Evolutionary conservation across 2,888 invertebrate species (phyloP), one percentile per base, ranked within the genome.

Genomic region (Pterostichus niger): DNA sequence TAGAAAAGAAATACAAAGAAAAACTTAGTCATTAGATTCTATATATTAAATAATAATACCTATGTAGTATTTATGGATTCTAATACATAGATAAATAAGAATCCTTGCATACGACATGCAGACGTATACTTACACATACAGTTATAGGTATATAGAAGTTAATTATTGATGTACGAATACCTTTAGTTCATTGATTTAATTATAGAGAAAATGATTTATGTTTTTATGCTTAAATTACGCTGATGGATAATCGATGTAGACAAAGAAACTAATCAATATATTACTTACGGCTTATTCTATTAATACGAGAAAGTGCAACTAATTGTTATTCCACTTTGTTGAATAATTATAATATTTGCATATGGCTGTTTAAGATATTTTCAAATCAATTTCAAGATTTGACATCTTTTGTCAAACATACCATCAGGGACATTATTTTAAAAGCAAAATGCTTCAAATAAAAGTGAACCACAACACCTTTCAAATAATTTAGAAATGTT

Each of bases 161-260:
- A 44, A 7, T 49, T 49, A n/a, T n/a, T 49, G 49, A 49, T 13
- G 49, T 49, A 49, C 49, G 49, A n/a, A 10, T n/a, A 49, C 10
- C 49, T 49, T 49, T 10, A 49, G n/a, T 49, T 11, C 49, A 49
- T 49, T 49, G 49, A 9, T 49, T 49, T 49, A 49, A 49, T 49
- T 49, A 49, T n/a, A 49, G 49, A 49, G 49, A 49, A 49, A n/a
- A n/a, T 49, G 49, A 49, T 49, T 49, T 49, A 49, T 49, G 10
- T n/a, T 49, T 49, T 49, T 49, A 13, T 49, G 49, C 5, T 49
- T 49, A 24, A 24, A 24, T 24, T 44, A 44, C 10, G 49, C 11
- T 49, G 49, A 49, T 49, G 4, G n/a, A n/a, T 49, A 49, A 11
- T 11, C 40, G 9, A 49, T n/a, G n/a, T 49, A 49, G 7, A 44